Evolutionary conservation across 2,888 invertebrate genomes (phyloP).

Genomic region (Agonopterix alstromeriana): DNA sequence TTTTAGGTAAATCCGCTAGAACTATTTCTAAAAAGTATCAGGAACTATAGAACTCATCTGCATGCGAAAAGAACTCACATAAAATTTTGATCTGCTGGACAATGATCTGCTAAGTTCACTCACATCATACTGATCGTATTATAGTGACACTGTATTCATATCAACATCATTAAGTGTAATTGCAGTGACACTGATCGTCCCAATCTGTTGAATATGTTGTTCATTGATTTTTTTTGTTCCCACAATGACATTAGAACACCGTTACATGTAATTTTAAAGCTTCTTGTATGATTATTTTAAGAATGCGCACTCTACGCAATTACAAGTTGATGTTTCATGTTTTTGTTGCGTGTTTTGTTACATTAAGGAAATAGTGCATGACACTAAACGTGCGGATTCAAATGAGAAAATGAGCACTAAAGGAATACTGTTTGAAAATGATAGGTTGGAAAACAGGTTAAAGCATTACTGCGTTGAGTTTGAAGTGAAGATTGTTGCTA

Average conservation of each 20-base stretch:
- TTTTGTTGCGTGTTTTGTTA: constrained; percentile 24
- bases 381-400: constrained; percentile 12
- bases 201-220: constrained; percentile 29
- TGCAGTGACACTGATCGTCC: constrained; percentile 50
- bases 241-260: constrained; percentile 22
- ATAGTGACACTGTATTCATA: constrained; percentile 32
- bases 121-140: constrained; percentile 41
- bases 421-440: too few relatives aligned
- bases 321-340: constrained; percentile 20
- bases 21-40: too few relatives aligned
- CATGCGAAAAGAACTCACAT: too few relatives aligned
- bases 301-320: constrained; percentile 21
- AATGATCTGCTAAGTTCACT: too few relatives aligned
- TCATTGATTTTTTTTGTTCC: constrained; percentile 41
- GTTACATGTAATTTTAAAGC: constrained; percentile 34
- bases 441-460: too few relatives aligned
- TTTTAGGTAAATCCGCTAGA: too few relatives aligned
- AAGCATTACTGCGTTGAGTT: too few relatives aligned
- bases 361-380: constrained; percentile 27
- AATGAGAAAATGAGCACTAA: too few relatives aligned
- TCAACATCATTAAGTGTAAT: constrained; percentile 40
- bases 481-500: too few relatives aligned
- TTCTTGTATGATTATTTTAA: constrained; percentile 30
- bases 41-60: too few relatives aligned
- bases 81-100: too few relatives aligned